phyloP scores from a whole-genome alignment of 2,888 invertebrate species.

The Nemurella pictetii region DNA sequence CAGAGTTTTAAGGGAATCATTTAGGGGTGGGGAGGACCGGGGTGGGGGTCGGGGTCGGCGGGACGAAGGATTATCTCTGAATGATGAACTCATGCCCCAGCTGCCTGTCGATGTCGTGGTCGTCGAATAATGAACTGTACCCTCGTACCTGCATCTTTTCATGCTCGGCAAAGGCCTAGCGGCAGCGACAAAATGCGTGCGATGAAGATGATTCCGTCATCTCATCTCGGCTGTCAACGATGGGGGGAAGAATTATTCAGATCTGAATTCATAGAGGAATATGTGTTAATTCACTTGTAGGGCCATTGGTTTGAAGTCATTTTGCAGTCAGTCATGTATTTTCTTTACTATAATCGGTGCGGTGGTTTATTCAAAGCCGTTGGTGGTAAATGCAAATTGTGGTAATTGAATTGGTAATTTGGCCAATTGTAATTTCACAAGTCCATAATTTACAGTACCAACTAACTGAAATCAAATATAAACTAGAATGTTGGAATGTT shows the following conservation, averaged over 20 bases:
- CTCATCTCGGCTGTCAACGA: neutral
- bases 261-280: neutral
- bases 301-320: neutral
- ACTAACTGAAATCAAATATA: too few species aligned
- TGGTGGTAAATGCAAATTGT: neutral
- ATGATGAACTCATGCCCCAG: slow-evolving; percentile 34
- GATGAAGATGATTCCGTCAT: slow-evolving; percentile 33
- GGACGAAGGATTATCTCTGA: slow-evolving; percentile 34
- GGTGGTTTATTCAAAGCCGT: neutral
- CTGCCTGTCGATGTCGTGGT: slow-evolving; percentile 35
- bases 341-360: neutral
- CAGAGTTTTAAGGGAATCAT: slow-evolving; percentile 24
- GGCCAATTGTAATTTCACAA: too few species aligned
- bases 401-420: too few species aligned
- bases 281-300: neutral
- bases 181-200: neutral
- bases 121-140: slow-evolving; percentile 38
- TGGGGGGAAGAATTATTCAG: neutral
- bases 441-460: too few species aligned
- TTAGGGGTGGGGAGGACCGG: neutral
- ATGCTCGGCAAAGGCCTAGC: neutral
- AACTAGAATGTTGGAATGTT: too few species aligned
- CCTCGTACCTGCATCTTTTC: slow-evolving; percentile 35
- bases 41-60: too few species aligned
- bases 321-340: neutral